Percentiles rank a stretch among this genome's conserved stretches.
Evolutionary conservation across 1,140 invertebrate genomes (phyloP).

Genomic region (Mercenaria mercenaria): DNA sequence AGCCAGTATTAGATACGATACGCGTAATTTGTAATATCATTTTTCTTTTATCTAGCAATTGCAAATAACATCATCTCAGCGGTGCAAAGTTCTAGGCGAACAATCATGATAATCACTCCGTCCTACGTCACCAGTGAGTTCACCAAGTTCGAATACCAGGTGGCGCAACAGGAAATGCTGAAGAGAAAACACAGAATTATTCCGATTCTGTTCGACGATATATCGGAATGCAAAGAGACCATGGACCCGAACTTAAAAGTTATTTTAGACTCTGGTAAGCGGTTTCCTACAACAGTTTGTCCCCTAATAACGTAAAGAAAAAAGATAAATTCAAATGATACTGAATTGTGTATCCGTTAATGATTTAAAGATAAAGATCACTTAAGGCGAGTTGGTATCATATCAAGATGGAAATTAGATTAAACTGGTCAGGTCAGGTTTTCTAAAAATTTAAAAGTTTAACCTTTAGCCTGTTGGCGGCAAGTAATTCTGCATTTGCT

Average conservation of each 20-base stretch:
- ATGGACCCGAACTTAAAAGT: constrained; percentile 76
- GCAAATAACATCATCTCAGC: constrained; percentile 78
- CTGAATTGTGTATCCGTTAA: neutral
- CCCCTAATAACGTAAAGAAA: neutral
- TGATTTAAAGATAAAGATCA: neutral
- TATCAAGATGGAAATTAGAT: too few species aligned
- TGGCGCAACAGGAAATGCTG: constrained; percentile 79
- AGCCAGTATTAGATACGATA: too few species aligned
- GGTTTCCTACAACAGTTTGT: neutral
- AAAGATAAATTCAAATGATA: neutral
- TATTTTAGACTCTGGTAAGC: constrained; percentile 71
- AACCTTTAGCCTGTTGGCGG: too few species aligned
- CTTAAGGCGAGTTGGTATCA: too few species aligned
- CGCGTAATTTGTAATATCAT: too few species aligned
- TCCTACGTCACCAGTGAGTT: constrained; percentile 77
- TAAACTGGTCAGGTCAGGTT: too few species aligned
- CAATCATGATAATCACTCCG: constrained; percentile 76
- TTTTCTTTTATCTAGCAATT: constrained; percentile 70
- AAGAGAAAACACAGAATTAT: constrained; percentile 78
- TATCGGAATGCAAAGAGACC: constrained; percentile 57
- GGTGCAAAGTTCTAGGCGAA: constrained; percentile 77
- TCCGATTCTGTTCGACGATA: constrained; percentile 79
- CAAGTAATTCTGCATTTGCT: too few species aligned
- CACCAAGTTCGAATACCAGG: constrained; percentile 80
- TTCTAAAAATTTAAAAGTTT: too few species aligned